Evolutionary conservation across 2,113 vertebrate species (phyloP), one percentile per base, ranked within the genome.

Genomic region (Tympanuchus pallidicinctus): DNA sequence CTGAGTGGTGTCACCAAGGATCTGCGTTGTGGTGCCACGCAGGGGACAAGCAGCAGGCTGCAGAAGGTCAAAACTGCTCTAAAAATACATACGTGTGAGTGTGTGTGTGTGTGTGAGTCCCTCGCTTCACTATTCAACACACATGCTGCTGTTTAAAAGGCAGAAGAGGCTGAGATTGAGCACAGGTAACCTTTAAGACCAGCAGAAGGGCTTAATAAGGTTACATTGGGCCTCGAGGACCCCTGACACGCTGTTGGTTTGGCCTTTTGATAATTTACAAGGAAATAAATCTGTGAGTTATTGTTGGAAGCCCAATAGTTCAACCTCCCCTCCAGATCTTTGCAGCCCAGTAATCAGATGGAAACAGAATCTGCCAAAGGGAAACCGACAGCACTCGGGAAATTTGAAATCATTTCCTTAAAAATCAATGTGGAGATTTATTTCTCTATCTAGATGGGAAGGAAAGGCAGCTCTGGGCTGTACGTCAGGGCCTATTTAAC

Each of bases 11-110:
- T 94, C 92, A 91, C 45, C 3, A 0, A 67, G 94, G 59, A 57
- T 57, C 28, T 57, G 85, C 85, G 81, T 90, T 36, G 66, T 10
- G 52, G n/a, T 64, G 89, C 76, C 87, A 60, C 1, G 10, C 66
- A 67, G 63, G 87, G 84, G 87, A 57, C 82, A 72, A 48, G 87
- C 56, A n/a, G 78, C 48, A 61, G 87, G 82, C 83, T 45, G 82
- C 7, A 45, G 89, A 94, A 94, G 92, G 95, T 93, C 87, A 89
- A 71, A 3, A 1, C 30, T n/a, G 80, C 85, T 88, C 93, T 93
- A 48, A 78, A 88, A 89, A 82, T 14, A 69, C 0, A 8, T 10
- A 1, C 0, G 60, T 0, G 0, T 16, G 19, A 4, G 52, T 28
- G 25, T 28, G 56, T n/a, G 5, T n/a, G 1, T 61, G 19, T 47